Conservation (phyloP, 2,113 vertebrate genomes). For the Porphyrio hochstetteri region DNA sequence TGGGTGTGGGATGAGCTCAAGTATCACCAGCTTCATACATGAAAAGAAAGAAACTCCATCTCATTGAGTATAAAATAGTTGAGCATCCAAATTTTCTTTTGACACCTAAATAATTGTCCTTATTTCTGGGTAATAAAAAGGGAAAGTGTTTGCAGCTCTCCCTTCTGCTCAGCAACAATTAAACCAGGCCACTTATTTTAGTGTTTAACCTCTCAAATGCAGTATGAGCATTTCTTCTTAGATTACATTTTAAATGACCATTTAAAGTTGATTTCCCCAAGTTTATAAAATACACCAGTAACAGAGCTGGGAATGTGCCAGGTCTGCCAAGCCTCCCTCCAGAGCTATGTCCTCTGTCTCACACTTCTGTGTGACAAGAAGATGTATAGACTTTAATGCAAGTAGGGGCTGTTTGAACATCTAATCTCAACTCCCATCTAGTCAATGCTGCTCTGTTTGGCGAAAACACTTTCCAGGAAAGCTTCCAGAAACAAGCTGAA, state of each 20-base stretch:
- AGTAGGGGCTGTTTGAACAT: not conserved
- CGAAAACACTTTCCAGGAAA: slow-evolving; percentile 21
- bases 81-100: not conserved
- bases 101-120: not conserved
- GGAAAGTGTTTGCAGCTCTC: not conserved
- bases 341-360: not conserved
- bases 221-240: not conserved
- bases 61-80: not conserved
- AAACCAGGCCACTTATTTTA: not conserved
- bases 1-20: not conserved
- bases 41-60: not conserved
- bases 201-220: not conserved
- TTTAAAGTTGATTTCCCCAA: not conserved
- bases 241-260: not conserved
- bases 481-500: slow-evolving; percentile 35
- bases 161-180: not conserved
- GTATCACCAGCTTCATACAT: not conserved
- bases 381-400: not conserved
- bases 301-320: not conserved
- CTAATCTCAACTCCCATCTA: slow-evolving; percentile 39
- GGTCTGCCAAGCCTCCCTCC: not conserved
- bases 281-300: not conserved
- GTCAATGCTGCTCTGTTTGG: slow-evolving; percentile 42
- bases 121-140: not conserved
- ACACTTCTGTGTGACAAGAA: not conserved